A percentile compares a stretch with the other conserved stretches of the same genome.
phyloP scores from a whole-genome alignment of 2,113 vertebrate genomes.

The Coregonus clupeaformis region DNA sequence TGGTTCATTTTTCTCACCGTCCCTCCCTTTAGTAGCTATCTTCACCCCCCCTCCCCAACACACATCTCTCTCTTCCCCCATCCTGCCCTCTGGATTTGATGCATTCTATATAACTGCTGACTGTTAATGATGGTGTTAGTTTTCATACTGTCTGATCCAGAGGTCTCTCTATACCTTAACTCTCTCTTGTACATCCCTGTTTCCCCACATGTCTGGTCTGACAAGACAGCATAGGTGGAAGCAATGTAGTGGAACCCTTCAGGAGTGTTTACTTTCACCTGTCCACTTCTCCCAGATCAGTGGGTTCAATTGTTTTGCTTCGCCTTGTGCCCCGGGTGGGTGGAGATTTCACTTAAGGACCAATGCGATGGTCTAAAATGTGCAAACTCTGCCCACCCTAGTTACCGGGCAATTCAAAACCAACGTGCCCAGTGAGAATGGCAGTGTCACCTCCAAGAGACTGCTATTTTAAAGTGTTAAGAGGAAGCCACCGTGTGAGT shows the following conservation, averaged over 20 bases:
- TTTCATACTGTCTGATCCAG: constrained; percentile 72
- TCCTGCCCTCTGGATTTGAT: constrained; percentile 53
- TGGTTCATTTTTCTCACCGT: background rate
- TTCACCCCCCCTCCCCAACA: background rate
- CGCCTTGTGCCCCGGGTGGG: no score
- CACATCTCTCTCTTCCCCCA: background rate
- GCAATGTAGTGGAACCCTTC: no score
- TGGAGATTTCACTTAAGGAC: no score
- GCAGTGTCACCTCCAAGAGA: no score
- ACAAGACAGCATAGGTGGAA: no score
- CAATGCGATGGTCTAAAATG: no score
- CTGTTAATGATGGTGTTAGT: constrained; percentile 49
- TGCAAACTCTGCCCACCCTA: no score
- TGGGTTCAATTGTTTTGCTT: background rate
- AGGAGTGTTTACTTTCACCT: background rate
- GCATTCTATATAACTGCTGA: constrained; percentile 34
- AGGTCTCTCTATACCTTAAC: background rate
- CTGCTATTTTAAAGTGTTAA: no score
- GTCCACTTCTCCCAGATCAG: background rate
- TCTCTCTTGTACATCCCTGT: background rate
- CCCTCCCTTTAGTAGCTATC: background rate
- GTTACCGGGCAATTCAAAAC: no score
- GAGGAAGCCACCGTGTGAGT: background rate
- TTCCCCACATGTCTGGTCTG: background rate
- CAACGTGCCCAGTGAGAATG: no score